Percentiles rank a stretch among this genome's conserved stretches.
Conservation (phyloP, 2,797 vertebrate species). For the Phoeniculus purpureus region DNA sequence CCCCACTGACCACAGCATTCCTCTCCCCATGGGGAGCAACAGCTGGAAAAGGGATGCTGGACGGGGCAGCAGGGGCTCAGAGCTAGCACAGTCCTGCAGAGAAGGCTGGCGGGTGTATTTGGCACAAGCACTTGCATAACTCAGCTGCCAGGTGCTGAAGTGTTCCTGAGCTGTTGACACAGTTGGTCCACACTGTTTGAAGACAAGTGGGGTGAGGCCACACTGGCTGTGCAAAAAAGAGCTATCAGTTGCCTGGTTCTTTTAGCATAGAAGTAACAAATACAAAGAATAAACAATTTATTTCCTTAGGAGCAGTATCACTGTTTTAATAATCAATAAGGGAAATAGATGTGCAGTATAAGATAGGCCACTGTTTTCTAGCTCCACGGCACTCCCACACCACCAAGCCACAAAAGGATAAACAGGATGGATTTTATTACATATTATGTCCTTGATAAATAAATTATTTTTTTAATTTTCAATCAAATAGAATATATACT, state of each 20-base stretch:
- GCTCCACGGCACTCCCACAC: neutral
- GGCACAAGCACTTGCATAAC: rapidly evolving
- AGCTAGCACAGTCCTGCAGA: rapidly evolving
- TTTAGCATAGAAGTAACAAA: neutral
- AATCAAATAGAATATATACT: neutral
- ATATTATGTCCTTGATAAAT: neutral
- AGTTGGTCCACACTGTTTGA: neutral
- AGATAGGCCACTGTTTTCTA: neutral
- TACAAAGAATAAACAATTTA: neutral
- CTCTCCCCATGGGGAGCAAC: rapidly evolving
- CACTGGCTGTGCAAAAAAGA: neutral
- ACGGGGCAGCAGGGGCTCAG: neutral
- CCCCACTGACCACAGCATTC: neutral
- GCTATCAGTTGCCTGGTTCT: neutral
- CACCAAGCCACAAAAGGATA: neutral
- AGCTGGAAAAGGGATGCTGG: neutral
- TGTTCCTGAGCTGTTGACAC: neutral
- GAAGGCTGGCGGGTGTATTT: neutral
- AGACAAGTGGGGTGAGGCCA: neutral
- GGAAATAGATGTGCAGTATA: neutral
- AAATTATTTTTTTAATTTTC: neutral
- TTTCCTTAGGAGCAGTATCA: neutral
- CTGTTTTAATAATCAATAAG: neutral
- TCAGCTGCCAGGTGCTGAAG: neutral
- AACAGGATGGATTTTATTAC: neutral